These are phyloP conservation scores for Phaethornis superciliosus DNA, from an alignment of 2,113 vertebrate genomes.

Conservation along the genomic window DNA sequence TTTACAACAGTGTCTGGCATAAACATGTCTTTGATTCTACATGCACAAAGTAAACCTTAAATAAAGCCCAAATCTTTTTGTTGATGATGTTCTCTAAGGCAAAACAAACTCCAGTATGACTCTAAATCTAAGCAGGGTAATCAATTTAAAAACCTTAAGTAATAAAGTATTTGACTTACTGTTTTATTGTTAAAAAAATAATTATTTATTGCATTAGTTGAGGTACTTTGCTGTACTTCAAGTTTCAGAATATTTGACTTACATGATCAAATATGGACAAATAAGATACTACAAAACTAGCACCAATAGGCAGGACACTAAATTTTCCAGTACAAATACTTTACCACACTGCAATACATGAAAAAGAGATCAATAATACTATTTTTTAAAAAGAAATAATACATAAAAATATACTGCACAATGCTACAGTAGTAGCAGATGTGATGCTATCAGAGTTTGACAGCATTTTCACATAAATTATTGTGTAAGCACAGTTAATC, in stretches of 20 bases:
- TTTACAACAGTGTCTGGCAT: neutral
- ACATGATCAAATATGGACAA: neutral
- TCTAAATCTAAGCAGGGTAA: neutral
- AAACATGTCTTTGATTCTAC: neutral
- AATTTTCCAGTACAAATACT: neutral
- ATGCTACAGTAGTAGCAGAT: conserved; percentile 63
- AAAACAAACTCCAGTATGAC: neutral
- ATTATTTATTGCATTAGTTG: neutral
- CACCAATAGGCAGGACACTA: neutral
- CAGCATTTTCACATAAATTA: conserved; percentile 75
- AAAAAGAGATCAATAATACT: conserved; percentile 9
- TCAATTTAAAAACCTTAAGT: neutral
- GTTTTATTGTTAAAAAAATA: neutral
- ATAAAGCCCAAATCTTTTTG: neutral
- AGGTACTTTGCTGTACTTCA: neutral
- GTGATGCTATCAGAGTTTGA: conserved; percentile 64
- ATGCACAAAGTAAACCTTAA: neutral
- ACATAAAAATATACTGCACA: conserved; percentile 23
- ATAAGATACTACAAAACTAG: neutral
- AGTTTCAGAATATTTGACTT: neutral
- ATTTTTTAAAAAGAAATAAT: conserved; percentile 17
- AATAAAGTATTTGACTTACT: neutral
- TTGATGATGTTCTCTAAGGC: neutral
- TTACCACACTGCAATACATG: neutral
- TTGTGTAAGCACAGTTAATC: conserved; percentile 72